Percentiles rank a stretch among this genome's conserved stretches.
Evolutionary conservation across 2,113 vertebrate genomes (phyloP).

Genomic region (Mustela lutreola): DNA sequence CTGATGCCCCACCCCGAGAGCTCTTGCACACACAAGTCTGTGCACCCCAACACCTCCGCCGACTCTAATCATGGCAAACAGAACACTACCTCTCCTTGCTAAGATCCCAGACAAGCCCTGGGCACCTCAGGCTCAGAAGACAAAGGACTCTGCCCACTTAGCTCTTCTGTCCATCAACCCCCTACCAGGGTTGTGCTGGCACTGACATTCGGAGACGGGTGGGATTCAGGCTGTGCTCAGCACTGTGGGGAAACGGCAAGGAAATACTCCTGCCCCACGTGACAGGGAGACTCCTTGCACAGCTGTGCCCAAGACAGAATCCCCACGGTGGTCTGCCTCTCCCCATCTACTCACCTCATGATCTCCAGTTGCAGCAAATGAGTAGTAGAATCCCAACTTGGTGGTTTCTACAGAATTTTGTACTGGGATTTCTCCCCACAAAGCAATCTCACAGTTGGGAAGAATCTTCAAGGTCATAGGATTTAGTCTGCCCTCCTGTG

Average conservation of each 20-base stretch:
- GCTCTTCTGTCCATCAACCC: neutral
- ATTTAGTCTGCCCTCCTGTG: neutral
- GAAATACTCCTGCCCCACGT: neutral
- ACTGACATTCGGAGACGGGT: neutral
- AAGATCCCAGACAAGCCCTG: neutral
- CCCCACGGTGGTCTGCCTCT: neutral
- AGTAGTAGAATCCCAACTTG: neutral
- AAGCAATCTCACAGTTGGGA: neutral
- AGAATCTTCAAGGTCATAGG: neutral
- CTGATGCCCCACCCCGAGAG: neutral
- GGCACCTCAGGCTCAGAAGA: neutral
- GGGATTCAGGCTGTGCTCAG: neutral
- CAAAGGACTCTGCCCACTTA: neutral
- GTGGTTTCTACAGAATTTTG: neutral
- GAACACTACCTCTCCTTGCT: neutral
- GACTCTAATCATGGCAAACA: neutral
- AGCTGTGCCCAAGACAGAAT: neutral
- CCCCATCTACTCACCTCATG: neutral
- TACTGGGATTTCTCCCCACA: neutral
- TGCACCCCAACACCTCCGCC: neutral
- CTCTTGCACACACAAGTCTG: neutral
- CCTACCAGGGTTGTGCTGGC: neutral
- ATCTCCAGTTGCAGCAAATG: neutral
- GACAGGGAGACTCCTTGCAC: neutral
- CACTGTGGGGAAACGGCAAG: accelerated